A percentile compares a stretch with the other conserved stretches of the same genome.
phyloP scores from a whole-genome alignment of 1,140 invertebrate genomes.

The Sarcophaga peregrina region DNA sequence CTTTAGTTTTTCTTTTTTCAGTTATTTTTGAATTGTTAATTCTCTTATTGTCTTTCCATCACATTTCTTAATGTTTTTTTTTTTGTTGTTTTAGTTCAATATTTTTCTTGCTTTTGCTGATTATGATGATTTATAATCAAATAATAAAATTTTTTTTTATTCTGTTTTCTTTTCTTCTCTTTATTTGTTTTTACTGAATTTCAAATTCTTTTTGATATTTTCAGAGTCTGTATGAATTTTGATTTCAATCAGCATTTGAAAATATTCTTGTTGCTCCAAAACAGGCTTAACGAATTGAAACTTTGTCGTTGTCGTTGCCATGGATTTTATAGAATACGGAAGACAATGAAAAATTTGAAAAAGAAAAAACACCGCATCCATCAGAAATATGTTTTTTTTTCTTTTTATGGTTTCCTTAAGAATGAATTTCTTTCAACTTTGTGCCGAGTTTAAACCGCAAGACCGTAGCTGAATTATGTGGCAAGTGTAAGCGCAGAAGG shows the following conservation, averaged over 20 bases:
- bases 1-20: too few species aligned
- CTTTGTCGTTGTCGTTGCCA: not conserved
- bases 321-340: not conserved
- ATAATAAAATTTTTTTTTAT: not conserved
- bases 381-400: not conserved
- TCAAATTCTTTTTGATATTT: not conserved
- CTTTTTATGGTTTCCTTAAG: too few species aligned
- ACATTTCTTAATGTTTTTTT: too few species aligned
- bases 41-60: too few species aligned
- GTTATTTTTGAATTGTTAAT: too few species aligned
- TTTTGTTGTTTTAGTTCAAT: too few species aligned
- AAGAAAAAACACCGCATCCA: not conserved
- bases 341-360: not conserved
- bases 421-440: too few species aligned
- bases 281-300: not conserved
- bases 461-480: too few species aligned
- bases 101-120: not conserved
- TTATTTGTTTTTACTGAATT: too few species aligned
- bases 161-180: not conserved
- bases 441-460: too few species aligned
- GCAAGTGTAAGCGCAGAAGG: too few species aligned
- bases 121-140: not conserved
- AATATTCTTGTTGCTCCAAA: not conserved
- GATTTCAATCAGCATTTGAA: not conserved
- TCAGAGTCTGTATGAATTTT: not conserved